A percentile compares a stretch with the other conserved stretches of the same genome.
Evolutionary conservation across 2,797 vertebrate species (phyloP).

Genomic region (Ispidina picta): DNA sequence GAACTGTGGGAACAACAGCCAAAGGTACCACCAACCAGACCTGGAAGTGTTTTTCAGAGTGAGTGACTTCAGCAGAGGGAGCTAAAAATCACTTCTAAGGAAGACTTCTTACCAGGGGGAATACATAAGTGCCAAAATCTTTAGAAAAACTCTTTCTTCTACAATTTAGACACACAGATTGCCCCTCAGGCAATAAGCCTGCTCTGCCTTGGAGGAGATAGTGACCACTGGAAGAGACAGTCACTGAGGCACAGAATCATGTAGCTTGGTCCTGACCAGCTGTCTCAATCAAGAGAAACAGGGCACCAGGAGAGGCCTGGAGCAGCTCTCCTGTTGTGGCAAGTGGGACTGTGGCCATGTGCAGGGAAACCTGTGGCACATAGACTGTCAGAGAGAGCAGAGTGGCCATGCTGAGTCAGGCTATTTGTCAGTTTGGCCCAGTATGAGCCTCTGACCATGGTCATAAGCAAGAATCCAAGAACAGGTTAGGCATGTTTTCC

Average conservation of each 20-base stretch:
- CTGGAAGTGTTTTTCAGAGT: not conserved
- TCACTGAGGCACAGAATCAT: not conserved
- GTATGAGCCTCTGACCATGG: not conserved
- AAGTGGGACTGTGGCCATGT: not conserved
- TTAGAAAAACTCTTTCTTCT: not conserved
- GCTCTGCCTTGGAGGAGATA: not conserved
- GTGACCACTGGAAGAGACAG: not conserved
- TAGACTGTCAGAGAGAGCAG: accelerated
- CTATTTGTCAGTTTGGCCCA: not conserved
- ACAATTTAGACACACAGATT: not conserved
- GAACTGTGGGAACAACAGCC: not conserved
- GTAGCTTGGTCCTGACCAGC: not conserved
- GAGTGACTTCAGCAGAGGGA: not conserved
- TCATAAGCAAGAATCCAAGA: not conserved
- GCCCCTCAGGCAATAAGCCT: not conserved
- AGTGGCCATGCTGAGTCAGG: not conserved
- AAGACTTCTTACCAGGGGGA: not conserved
- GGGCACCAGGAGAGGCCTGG: not conserved
- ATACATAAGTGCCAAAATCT: not conserved
- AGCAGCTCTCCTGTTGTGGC: not conserved
- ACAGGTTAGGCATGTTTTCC: not conserved
- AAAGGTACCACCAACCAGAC: not conserved
- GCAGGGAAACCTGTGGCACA: not conserved
- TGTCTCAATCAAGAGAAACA: not conserved
- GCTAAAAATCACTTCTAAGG: not conserved